Conservation (phyloP, 2,888 invertebrate genomes). For the Formica aserva region DNA sequence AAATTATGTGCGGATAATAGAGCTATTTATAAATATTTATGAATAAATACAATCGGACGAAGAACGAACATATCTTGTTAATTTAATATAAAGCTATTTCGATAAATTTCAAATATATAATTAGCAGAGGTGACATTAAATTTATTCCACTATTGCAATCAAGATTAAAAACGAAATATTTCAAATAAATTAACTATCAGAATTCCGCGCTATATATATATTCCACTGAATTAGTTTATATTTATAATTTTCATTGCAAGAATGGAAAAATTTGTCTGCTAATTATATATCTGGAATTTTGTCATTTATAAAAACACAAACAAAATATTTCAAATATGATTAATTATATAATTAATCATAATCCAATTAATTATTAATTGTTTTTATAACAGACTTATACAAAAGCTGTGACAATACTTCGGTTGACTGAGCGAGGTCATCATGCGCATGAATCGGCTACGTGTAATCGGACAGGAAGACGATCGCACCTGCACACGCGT, state of each 20-base stretch:
- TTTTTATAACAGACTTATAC: not conserved
- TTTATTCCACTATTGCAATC: not conserved
- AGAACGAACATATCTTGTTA: not conserved
- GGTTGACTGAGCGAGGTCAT: slow-evolving; percentile 23
- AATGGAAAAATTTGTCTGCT: no score
- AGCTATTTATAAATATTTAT: slow-evolving; percentile 33
- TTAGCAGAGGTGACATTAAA: not conserved
- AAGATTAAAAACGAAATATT: no score
- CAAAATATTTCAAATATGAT: not conserved
- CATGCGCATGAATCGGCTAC: slow-evolving; percentile 30
- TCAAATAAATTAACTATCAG: no score
- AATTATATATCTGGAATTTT: no score
- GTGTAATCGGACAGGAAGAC: slow-evolving; percentile 53
- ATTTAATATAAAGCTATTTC: not conserved
- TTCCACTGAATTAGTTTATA: not conserved
- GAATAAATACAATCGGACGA: slow-evolving; percentile 1
- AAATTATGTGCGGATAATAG: not conserved
- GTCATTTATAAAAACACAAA: not conserved
- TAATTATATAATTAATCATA: not conserved
- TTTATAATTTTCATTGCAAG: not conserved
- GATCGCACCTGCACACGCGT: slow-evolving; percentile 42
- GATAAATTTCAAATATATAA: not conserved
- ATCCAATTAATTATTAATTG: slow-evolving; percentile 3
- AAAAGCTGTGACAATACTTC: not conserved
- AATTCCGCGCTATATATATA: not conserved